These are phyloP conservation scores for Polypterus bichir DNA, from an alignment of 2,113 vertebrate genomes.

Conservation along the genomic window DNA sequence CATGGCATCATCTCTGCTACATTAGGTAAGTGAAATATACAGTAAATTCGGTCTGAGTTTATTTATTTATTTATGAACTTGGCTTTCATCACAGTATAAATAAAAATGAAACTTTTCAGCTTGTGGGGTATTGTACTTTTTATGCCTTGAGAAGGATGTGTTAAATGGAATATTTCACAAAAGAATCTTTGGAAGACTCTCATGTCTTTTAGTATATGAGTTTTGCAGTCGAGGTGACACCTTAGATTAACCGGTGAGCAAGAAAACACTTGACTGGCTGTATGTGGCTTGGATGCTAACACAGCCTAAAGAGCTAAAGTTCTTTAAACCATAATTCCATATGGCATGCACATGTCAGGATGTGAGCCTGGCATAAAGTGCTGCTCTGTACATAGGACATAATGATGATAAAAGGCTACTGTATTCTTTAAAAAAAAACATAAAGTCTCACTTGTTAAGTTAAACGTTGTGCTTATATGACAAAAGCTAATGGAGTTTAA, in stretches of 20 bases:
- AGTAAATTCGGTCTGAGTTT: too few relatives aligned
- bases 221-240: constrained; percentile 39
- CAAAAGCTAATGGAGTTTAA: too few relatives aligned
- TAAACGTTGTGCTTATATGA: too few relatives aligned
- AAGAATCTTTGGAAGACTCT: constrained; percentile 29
- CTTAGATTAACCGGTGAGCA: constrained; percentile 43
- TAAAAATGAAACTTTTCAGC: too few relatives aligned
- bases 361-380: constrained; percentile 12
- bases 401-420: too few relatives aligned
- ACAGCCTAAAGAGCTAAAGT: constrained; percentile 33
- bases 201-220: constrained; percentile 36
- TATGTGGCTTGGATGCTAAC: constrained; percentile 49
- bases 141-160: constrained; percentile 37
- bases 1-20: too few relatives aligned
- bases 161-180: constrained; percentile 14
- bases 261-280: constrained; percentile 38
- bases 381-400: too few relatives aligned
- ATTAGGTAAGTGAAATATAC: too few relatives aligned
- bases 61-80: too few relatives aligned
- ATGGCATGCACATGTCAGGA: constrained; percentile 35
- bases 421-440: too few relatives aligned
- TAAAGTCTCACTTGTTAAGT: too few relatives aligned
- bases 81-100: too few relatives aligned
- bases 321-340: constrained; percentile 42
- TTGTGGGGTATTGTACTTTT: constrained; percentile 1